Conservation (phyloP, 2,888 invertebrate genomes). For the Thyatira batis region DNA sequence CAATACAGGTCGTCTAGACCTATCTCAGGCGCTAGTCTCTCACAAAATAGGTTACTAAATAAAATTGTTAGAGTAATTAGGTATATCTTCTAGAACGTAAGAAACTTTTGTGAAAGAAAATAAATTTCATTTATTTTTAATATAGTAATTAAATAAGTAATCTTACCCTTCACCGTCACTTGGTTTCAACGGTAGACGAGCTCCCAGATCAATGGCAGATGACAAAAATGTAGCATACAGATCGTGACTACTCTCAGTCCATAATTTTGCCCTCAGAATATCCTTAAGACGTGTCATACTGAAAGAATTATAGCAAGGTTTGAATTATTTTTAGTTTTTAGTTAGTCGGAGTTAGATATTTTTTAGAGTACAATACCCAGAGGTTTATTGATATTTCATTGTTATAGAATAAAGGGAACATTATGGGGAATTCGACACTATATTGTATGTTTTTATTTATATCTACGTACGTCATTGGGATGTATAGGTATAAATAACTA, state of each 20-base stretch:
- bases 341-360: too few relatives aligned
- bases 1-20: too few relatives aligned
- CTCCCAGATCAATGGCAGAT: conserved; percentile 92
- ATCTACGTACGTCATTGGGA: not conserved
- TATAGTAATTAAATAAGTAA: not conserved
- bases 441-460: not conserved
- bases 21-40: too few relatives aligned
- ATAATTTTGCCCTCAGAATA: conserved; percentile 89
- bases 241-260: conserved; percentile 89
- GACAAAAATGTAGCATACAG: conserved; percentile 92
- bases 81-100: too few relatives aligned
- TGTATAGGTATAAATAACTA: not conserved
- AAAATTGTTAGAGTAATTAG: too few relatives aligned
- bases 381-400: too few relatives aligned
- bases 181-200: conserved; percentile 90
- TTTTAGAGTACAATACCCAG: too few relatives aligned
- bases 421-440: not conserved
- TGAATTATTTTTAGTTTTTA: not conserved
- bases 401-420: too few relatives aligned
- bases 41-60: too few relatives aligned
- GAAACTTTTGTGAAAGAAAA: too few relatives aligned
- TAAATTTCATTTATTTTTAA: not conserved
- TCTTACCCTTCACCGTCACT: conserved; percentile 92
- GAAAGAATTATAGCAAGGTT: conserved; percentile 25
- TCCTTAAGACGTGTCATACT: conserved; percentile 89